Evolutionary conservation across 2,797 vertebrate species (phyloP).

Genomic region (Catharus ustulatus): DNA sequence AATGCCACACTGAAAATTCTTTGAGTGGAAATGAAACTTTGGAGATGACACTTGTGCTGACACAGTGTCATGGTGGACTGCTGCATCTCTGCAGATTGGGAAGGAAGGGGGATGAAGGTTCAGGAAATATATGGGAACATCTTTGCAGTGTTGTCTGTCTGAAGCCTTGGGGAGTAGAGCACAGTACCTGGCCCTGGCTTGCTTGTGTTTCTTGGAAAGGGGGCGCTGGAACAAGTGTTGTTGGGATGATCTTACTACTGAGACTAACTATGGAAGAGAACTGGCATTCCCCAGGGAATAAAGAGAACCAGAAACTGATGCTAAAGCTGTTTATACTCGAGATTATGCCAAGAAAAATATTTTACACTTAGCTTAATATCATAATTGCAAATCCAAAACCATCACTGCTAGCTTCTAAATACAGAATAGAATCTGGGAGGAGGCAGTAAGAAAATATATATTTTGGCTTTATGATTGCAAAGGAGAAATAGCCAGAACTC

Average conservation of each 20-base stretch:
- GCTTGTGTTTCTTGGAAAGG: background rate
- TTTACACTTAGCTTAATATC: constrained; percentile 60
- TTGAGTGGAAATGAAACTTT: background rate
- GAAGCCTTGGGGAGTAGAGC: background rate
- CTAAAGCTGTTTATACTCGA: constrained; percentile 45
- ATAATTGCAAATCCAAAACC: constrained; percentile 54
- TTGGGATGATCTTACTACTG: background rate
- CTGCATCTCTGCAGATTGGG: background rate
- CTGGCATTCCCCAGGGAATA: background rate
- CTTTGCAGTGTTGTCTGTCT: background rate
- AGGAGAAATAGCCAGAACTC: constrained; percentile 26
- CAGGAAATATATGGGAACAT: background rate
- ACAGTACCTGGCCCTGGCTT: background rate
- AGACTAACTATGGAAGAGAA: constrained; percentile 5
- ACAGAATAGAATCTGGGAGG: constrained; percentile 64
- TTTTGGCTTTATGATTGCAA: constrained; percentile 62
- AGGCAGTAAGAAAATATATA: constrained; percentile 64
- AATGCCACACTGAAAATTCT: background rate
- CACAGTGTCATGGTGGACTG: background rate
- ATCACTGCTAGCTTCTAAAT: constrained; percentile 66
- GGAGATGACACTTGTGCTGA: background rate
- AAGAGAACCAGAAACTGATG: constrained; percentile 31
- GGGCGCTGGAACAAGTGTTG: background rate
- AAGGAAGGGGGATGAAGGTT: background rate
- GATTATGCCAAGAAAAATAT: constrained; percentile 59